phyloP scores from a whole-genome alignment of 2,888 invertebrate species.

The Merodon equestris region DNA sequence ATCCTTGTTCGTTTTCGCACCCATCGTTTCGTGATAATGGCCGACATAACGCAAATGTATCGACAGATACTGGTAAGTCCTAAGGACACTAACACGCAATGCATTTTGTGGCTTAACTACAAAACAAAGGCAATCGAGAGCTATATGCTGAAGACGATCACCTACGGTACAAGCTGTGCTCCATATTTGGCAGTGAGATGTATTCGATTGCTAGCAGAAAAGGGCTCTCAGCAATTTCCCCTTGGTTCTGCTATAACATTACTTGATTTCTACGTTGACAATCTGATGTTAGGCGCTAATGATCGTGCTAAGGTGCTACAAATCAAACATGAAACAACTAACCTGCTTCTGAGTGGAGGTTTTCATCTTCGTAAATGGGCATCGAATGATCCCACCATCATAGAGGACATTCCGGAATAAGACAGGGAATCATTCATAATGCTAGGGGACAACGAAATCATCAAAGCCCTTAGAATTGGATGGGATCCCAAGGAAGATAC shows the following conservation, averaged over 20 bases:
- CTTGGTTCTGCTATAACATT: conserved; percentile 11
- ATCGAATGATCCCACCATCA: conserved; percentile 20
- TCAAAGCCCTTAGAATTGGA: conserved; percentile 31
- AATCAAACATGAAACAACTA: conserved; percentile 16
- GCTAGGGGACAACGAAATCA: conserved; percentile 33
- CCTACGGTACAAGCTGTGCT: conserved; percentile 36
- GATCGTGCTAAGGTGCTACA: conserved; percentile 8
- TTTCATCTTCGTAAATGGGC: conserved; percentile 35
- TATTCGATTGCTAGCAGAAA: conserved; percentile 18
- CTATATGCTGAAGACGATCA: conserved; percentile 40
- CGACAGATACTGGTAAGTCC: conserved; percentile 26
- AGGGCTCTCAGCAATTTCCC: conserved; percentile 1
- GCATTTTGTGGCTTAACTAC: conserved; percentile 26
- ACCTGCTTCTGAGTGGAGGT: conserved; percentile 20
- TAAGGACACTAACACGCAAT: conserved; percentile 4
- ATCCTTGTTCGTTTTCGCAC: conserved; percentile 27
- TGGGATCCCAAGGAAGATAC: conserved; percentile 45
- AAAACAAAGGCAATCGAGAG: conserved; percentile 22
- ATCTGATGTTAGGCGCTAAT: conserved; percentile 51
- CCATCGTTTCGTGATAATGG: conserved; percentile 18
- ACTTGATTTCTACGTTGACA: conserved; percentile 44
- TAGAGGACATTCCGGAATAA: conserved; percentile 6
- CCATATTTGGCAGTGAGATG: conserved; percentile 28
- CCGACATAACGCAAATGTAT: conserved; percentile 21
- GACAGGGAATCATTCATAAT: conserved; percentile 15